Evolutionary conservation across 2,888 invertebrate genomes (phyloP), one percentile per base, ranked within the genome.

Genomic region (Adelognathus sp.): DNA sequence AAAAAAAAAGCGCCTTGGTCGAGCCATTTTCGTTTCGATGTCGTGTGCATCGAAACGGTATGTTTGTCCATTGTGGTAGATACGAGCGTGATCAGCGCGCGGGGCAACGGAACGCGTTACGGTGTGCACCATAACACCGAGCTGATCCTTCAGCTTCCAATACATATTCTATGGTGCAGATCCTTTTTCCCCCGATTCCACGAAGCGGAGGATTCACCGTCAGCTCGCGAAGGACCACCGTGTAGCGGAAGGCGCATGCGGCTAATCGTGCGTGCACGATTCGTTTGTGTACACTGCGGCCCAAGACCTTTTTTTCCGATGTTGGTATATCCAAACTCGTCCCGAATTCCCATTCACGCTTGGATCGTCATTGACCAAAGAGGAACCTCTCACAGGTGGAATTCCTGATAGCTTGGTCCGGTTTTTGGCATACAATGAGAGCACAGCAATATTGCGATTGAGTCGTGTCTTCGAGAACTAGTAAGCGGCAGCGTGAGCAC

Each of bases 231-330:
- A 36, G 69, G 73, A 79, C 73, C 79, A 76, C 69, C 76, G 31
- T 56, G n/a, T n/a, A 33, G 69, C 63, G 9, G 52, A 27, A 14
- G 39, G 18, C 50, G 71, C 69, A 52, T 39, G 64, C 58, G 72
- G 46, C 73, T 79, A 82, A 80, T 82, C 80, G 80, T 44, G 50
- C 80, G 80, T 79, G 63, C 61, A 79, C 60, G 61, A 76, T 70
- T 71, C 76, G 78, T 63, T 74, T 76, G 76, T 80, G 73, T 76
- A 60, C 75, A 67, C 58, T 61, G 61, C 66, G 67, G 58, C 31
- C 67, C 71, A 29, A 24, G 21, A 60, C 18, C 52, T 67, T 75
- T 77, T 64, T 50, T 56, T n/a, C n/a, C 50, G 39, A 21, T 69
- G 31, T 50, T 33, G 50, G 29, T 54, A 44, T 60, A 41, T 54